Base-by-base conservation (phyloP, 2,797 vertebrate species). In the Chrysocyon brachyurus region DNA sequence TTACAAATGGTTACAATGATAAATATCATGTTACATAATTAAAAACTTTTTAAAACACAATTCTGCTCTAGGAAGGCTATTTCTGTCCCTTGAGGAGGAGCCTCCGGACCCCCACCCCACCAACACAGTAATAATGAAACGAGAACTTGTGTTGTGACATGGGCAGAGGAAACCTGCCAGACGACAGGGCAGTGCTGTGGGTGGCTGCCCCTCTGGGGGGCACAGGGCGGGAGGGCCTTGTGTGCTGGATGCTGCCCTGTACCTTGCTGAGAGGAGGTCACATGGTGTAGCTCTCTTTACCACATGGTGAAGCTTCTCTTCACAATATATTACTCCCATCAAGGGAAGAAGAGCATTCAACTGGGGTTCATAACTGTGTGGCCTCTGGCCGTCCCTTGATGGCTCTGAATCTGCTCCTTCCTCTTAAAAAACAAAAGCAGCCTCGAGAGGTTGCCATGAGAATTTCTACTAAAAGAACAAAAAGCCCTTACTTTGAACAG, bases 391-490 rank as follows among this genome's bases (percentile, higher is more conserved):
- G 3, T 52, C 19, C 15, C 11, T 16, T 12, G 2, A n/a, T 36
- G 3, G 1, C 70, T 90, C 26, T 57, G 40, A 89, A 77, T 11
- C n/a, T 26, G 68, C 52, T 28, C 49, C 36, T 63, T 64, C 57
- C 89, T 57, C 72, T 82, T 28, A 68, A 68, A 82, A 79, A 33
- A 26, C 5, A 17, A 28, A 52, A 40, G 10, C 26, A 17, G 24
- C 3, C 24, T 16, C n/a, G 0, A 0, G 11, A 92, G 49, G 40
- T 19, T 52, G 24, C 3, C 0, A 1, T 6, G 52, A 19, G 52
- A 52, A 33, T 14, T 2, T 1, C 2, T 1, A 1, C 1, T 0
- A 3, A 1, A 31, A 31, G 26, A 10, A 31, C 0, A 2, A 16
- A 36, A 9, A 8, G 57, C 26, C 0, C 26, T 2, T 28, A 6